Conservation (phyloP, 30 jellyfish, hydroid and myxozoan species). For the Haliclystus octoradiatus region DNA sequence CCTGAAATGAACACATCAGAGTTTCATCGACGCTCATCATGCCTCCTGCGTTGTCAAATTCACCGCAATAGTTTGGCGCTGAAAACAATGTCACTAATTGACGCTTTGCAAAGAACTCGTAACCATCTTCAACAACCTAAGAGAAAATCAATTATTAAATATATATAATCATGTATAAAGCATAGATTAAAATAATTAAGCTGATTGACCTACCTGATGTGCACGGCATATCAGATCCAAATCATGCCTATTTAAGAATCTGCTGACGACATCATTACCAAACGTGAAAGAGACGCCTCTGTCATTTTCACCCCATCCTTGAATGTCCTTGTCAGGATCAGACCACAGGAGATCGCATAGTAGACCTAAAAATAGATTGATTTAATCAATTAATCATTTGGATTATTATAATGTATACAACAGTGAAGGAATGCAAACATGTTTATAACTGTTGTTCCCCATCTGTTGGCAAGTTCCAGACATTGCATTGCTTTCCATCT, state of each 20-base stretch:
- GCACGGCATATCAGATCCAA: constrained; percentile 98
- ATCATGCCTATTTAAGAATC: constrained; percentile 87
- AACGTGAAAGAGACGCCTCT: constrained; percentile 99
- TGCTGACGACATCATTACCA: constrained; percentile 90
- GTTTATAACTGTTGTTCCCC: too few relatives aligned
- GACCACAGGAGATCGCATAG: constrained; percentile 99
- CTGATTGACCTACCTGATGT: constrained; percentile 62
- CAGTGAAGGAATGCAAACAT: too few relatives aligned
- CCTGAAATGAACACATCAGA: constrained; percentile 99
- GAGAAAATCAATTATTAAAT: background rate
- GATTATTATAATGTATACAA: too few relatives aligned
- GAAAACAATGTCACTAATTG: constrained; percentile 96
- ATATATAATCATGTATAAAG: background rate
- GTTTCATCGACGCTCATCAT: constrained; percentile 99
- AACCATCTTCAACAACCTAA: constrained; percentile 99
- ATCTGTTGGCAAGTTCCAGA: too few relatives aligned
- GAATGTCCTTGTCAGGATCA: constrained; percentile 98
- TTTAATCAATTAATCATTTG: too few relatives aligned
- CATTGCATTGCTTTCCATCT: too few relatives aligned
- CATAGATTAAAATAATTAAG: background rate
- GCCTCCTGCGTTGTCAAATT: constrained; percentile 99
- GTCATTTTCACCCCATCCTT: constrained; percentile 99
- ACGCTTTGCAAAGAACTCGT: constrained; percentile 95
- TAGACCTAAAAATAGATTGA: constrained; percentile 48
- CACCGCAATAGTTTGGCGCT: constrained; percentile 99